A percentile compares a stretch with the other conserved stretches of the same genome.
Evolutionary conservation across 2,888 invertebrate genomes (phyloP).

Genomic region (Dasysyrphus tricinctus): DNA sequence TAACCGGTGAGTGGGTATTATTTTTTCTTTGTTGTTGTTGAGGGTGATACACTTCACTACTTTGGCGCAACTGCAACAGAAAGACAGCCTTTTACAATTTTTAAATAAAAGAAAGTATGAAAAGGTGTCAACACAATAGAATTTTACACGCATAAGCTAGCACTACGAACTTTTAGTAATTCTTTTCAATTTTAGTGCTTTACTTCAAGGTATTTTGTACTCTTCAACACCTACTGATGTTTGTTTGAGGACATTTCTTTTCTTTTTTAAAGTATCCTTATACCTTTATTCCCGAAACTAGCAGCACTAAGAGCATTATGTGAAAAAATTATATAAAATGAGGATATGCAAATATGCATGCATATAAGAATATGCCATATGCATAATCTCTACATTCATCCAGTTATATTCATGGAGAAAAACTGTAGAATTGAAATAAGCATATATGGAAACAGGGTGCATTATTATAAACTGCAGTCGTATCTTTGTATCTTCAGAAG

Average conservation of each 20-base stretch:
- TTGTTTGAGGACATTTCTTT: neutral
- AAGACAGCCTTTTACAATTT: too few relatives aligned
- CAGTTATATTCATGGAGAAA: conserved; percentile 3
- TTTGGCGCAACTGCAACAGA: too few relatives aligned
- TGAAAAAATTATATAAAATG: neutral
- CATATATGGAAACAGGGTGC: neutral
- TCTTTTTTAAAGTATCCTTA: neutral
- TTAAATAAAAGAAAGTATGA: too few relatives aligned
- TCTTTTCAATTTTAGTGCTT: conserved; percentile 7
- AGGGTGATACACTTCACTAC: too few relatives aligned
- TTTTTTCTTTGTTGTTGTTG: too few relatives aligned
- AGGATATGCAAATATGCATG: neutral
- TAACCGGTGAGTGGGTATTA: neutral
- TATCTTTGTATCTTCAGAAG: conserved; percentile 17
- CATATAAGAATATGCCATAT: neutral
- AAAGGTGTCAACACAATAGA: too few relatives aligned
- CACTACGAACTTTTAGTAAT: neutral
- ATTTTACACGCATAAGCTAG: too few relatives aligned
- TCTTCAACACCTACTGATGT: neutral
- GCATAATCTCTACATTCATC: neutral
- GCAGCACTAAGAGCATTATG: conserved; percentile 4
- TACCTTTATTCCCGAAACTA: neutral
- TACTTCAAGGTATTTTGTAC: neutral
- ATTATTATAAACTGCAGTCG: neutral
- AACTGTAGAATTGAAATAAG: neutral